Evolutionary conservation across 1,140 invertebrate genomes (phyloP).

Genomic region (Drosophila guanche): DNA sequence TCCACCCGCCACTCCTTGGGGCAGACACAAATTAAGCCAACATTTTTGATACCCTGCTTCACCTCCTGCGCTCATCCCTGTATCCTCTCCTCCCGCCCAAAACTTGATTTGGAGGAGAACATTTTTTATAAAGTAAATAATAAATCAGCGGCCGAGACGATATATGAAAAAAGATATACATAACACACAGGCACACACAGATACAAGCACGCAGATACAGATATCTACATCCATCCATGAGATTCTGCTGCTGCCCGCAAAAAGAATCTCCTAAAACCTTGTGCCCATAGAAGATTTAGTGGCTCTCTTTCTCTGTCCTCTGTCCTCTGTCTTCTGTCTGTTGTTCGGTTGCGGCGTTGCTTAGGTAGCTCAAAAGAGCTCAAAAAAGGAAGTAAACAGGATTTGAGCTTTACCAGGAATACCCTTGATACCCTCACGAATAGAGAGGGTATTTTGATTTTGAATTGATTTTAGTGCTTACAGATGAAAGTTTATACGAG

Average conservation of each 20-base stretch:
- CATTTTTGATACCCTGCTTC: conserved; percentile 20
- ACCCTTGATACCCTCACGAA: too few species aligned
- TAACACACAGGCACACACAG: conserved; percentile 20
- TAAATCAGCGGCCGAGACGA: conserved; percentile 70
- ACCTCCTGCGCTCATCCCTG: conserved; percentile 3
- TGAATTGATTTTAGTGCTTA: too few species aligned
- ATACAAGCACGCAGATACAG: conserved; percentile 21
- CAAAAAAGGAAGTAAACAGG: conserved; percentile 73
- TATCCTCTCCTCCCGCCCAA: conserved; percentile 17
- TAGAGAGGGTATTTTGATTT: too few species aligned
- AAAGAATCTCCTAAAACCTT: conserved; percentile 62
- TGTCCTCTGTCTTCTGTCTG: conserved; percentile 43
- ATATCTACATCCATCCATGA: conserved; percentile 18
- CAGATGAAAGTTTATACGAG: too few species aligned
- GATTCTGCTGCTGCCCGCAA: conserved; percentile 13
- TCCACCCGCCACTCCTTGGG: background rate
- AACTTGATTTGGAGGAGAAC: conserved; percentile 50
- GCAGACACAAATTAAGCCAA: conserved; percentile 56
- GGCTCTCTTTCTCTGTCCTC: conserved; percentile 33
- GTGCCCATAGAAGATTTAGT: conserved; percentile 72
- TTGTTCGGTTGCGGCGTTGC: conserved; percentile 25
- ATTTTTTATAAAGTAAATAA: conserved; percentile 74
- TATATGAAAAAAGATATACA: conserved; percentile 50
- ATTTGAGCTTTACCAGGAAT: conserved; percentile 75
- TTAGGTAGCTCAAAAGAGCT: conserved; percentile 65